These are phyloP conservation scores for Coccyzus lansbergi DNA, from an alignment of 2,797 vertebrate genomes.

Conservation along the genomic window DNA sequence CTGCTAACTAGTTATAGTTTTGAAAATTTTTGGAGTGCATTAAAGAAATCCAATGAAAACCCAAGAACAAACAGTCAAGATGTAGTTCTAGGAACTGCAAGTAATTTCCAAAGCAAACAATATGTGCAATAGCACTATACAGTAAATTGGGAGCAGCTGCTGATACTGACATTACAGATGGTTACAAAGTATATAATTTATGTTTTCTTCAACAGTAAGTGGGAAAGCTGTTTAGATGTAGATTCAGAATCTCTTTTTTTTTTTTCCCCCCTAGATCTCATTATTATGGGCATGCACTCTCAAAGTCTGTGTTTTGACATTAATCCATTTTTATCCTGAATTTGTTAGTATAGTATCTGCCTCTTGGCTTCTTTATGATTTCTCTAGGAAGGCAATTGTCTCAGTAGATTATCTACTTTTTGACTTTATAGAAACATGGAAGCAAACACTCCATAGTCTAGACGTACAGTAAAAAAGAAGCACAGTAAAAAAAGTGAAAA, in stretches of 20 bases:
- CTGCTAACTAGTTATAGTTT: constrained; percentile 11
- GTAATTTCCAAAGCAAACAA: constrained; percentile 72
- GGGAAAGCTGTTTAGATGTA: constrained; percentile 44
- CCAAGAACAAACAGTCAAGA: not conserved
- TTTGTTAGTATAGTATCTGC: not conserved
- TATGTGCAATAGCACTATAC: constrained; percentile 52
- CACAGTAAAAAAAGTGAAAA: not conserved
- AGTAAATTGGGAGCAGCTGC: constrained; percentile 72
- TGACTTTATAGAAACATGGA: not conserved
- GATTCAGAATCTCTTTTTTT: constrained; percentile 19
- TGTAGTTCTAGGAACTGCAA: constrained; percentile 66
- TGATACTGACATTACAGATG: constrained; percentile 73
- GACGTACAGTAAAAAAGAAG: too few relatives aligned
- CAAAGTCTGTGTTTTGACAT: constrained; percentile 32
- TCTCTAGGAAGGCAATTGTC: not conserved
- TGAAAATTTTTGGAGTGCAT: constrained; percentile 18
- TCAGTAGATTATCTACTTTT: not conserved
- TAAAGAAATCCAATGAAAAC: constrained; percentile 2
- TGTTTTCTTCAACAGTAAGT: constrained; percentile 66
- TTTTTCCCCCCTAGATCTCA: constrained; percentile 18
- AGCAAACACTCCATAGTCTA: not conserved
- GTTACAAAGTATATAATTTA: constrained; percentile 75
- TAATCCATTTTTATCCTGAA: constrained; percentile 29
- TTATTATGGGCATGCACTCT: constrained; percentile 7
- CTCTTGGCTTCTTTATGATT: not conserved